These are phyloP conservation scores for Cotesia vestalis DNA, from an alignment of 1,140 invertebrate species.

Conservation along the genomic window DNA sequence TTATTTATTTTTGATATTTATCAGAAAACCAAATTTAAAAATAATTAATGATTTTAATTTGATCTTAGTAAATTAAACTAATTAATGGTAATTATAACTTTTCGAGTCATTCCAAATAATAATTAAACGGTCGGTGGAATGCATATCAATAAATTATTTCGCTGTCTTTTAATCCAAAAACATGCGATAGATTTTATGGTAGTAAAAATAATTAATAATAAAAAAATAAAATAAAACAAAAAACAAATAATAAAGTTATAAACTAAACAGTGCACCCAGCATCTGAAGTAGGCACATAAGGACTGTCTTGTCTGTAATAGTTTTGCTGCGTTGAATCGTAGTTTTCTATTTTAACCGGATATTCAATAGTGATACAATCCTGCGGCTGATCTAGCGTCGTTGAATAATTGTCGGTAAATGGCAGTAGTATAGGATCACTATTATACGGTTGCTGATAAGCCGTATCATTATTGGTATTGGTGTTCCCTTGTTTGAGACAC, in stretches of 20 bases:
- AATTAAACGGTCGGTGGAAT: no score
- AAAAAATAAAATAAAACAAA: constrained; percentile 3
- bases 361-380: constrained; percentile 56
- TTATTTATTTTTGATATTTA: neutral
- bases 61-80: no score
- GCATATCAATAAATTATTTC: neutral
- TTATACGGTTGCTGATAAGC: constrained; percentile 58
- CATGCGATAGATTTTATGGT: constrained; percentile 8
- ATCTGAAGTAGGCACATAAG: constrained; percentile 58
- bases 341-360: constrained; percentile 60
- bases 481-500: constrained; percentile 72
- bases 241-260: constrained; percentile 5
- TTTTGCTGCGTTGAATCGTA: constrained; percentile 54
- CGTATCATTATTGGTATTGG: constrained; percentile 40
- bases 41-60: no score
- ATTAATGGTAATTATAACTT: neutral
- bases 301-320: constrained; percentile 59
- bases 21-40: constrained; percentile 6
- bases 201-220: neutral
- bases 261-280: constrained; percentile 61
- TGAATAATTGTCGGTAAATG: constrained; percentile 61
- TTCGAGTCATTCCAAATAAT: no score
- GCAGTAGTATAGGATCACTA: constrained; percentile 48
- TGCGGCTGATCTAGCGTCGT: constrained; percentile 55
- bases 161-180: constrained; percentile 14